Percentiles rank a stretch among this genome's conserved stretches.
Conservation (phyloP, 2,797 vertebrate species). For the Parotocinclus haroldoi region DNA sequence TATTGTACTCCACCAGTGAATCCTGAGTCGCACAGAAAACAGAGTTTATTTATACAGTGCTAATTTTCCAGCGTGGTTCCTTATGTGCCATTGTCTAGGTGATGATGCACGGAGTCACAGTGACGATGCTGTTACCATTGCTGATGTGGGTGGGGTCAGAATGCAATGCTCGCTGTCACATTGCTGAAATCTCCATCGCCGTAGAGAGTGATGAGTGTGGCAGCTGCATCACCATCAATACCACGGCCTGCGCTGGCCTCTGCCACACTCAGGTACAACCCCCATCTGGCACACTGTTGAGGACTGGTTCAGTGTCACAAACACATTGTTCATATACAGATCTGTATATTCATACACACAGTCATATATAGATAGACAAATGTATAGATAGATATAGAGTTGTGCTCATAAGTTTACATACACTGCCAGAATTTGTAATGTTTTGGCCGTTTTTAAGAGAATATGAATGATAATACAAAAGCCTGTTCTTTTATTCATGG, state of each 20-base stretch:
- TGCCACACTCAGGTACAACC: constrained; percentile 77
- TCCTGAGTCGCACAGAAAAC: no score
- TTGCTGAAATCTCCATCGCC: constrained; percentile 73
- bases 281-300: neutral
- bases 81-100: constrained; percentile 44
- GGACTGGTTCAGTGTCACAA: no score
- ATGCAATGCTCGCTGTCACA: constrained; percentile 70
- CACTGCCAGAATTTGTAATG: no score
- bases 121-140: constrained; percentile 74
- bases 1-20: no score
- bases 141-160: constrained; percentile 65
- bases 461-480: no score
- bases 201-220: constrained; percentile 82
- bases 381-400: no score
- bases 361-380: no score
- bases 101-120: constrained; percentile 71
- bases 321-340: neutral
- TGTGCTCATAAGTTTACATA: no score
- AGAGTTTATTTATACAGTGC: no score
- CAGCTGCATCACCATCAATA: constrained; percentile 69
- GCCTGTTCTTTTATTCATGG: no score
- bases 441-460: no score
- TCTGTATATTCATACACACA: no score
- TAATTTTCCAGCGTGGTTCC: neutral
- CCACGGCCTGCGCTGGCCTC: constrained; percentile 82